phyloP scores from a whole-genome alignment of 2,888 invertebrate species.

The Polydrusus pterygomalis region DNA sequence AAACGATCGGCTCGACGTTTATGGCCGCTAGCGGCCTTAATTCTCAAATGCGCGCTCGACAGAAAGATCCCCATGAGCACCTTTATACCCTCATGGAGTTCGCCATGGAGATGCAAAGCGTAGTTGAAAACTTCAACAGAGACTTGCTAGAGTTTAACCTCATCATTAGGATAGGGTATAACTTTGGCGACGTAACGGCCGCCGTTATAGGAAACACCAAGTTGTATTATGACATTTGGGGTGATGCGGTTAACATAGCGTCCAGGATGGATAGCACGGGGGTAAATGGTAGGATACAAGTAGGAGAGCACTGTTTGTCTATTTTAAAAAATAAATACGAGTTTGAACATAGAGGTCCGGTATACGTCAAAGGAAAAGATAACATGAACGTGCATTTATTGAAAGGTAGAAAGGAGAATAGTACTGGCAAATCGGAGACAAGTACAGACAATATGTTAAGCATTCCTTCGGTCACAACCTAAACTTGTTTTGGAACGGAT shows the following conservation, averaged over 20 bases:
- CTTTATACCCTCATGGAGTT: conserved; percentile 94
- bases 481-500: conserved; percentile 14
- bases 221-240: conserved; percentile 98
- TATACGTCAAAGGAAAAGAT: conserved; percentile 97
- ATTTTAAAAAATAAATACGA: conserved; percentile 84
- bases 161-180: conserved; percentile 90
- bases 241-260: conserved; percentile 98
- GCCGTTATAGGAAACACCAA: conserved; percentile 98
- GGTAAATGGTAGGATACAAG: conserved; percentile 88
- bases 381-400: conserved; percentile 93
- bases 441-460: conserved; percentile 51
- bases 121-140: conserved; percentile 90
- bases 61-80: conserved; percentile 83
- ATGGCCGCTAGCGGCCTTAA: conserved; percentile 98
- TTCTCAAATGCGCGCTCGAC: conserved; percentile 82
- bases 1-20: conserved; percentile 96
- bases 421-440: conserved; percentile 38
- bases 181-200: conserved; percentile 96
- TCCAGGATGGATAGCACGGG: conserved; percentile 98
- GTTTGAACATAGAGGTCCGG: conserved; percentile 93
- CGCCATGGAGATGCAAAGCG: conserved; percentile 91
- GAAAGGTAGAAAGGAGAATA: conserved; percentile 72
- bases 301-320: conserved; percentile 84
- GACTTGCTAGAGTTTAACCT: conserved; percentile 93
- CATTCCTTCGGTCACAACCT: conserved; percentile 52